These are phyloP conservation scores for Ectobius pallidus DNA, from an alignment of 2,888 invertebrate species.

Conservation along the genomic window DNA sequence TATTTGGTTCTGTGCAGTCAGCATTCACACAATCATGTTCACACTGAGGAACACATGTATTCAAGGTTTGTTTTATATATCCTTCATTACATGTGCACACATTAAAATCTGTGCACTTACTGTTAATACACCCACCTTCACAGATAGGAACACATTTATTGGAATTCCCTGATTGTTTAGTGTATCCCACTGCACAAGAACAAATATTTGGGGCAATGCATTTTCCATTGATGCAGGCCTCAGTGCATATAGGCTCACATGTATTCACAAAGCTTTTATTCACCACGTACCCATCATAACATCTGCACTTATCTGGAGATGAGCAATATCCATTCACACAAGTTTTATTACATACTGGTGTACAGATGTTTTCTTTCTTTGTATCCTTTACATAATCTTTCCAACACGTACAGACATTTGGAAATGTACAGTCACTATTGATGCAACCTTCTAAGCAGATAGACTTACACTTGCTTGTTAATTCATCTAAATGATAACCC, in stretches of 20 bases:
- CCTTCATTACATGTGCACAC: constrained; percentile 1
- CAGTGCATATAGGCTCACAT: constrained; percentile 6
- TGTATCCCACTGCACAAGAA: constrained; percentile 62
- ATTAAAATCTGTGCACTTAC: neutral
- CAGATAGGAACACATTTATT: neutral
- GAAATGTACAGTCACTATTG: constrained; percentile 3
- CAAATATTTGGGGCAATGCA: constrained; percentile 59
- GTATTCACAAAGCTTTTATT: neutral
- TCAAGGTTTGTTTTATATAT: neutral
- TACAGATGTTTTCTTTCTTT: constrained; percentile 34
- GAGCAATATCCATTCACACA: neutral
- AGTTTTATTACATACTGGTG: neutral
- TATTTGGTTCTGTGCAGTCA: constrained; percentile 39
- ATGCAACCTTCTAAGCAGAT: constrained; percentile 15
- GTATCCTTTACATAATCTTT: constrained; percentile 37
- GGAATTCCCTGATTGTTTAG: constrained; percentile 36
- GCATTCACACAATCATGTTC: constrained; percentile 3
- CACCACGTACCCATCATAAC: neutral
- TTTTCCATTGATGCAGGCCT: constrained; percentile 5
- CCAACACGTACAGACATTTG: neutral
- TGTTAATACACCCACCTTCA: neutral
- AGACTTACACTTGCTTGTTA: constrained; percentile 16
- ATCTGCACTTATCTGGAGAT: neutral
- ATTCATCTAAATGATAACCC: neutral
- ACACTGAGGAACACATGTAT: constrained; percentile 2